Evolutionary conservation across 2,888 invertebrate genomes (phyloP).

Genomic region (Mythimna vitellina): DNA sequence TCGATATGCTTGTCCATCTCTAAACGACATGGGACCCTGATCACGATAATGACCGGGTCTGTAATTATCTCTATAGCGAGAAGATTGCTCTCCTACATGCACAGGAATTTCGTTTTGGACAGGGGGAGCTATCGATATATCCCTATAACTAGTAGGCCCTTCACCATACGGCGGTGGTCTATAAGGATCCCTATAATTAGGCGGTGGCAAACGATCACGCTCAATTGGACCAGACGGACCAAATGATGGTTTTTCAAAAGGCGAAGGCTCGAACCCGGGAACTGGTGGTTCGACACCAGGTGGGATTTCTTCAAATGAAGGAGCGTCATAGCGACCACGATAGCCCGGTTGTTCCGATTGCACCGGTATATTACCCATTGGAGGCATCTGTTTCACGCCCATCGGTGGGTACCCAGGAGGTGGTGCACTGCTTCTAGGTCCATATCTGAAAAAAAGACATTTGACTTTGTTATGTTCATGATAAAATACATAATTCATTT

Average conservation of each 20-base stretch:
- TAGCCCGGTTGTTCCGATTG: slow-evolving; percentile 82
- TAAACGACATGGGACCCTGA: slow-evolving; percentile 81
- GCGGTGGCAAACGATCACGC: slow-evolving; percentile 81
- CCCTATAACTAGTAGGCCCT: slow-evolving; percentile 78
- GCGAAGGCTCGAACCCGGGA: slow-evolving; percentile 91
- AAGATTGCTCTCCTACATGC: slow-evolving; percentile 80
- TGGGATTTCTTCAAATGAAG: slow-evolving; percentile 90
- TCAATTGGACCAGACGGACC: slow-evolving; percentile 80
- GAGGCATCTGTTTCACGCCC: slow-evolving; percentile 80
- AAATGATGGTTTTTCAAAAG: slow-evolving; percentile 88
- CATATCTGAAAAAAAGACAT: slow-evolving; percentile 83
- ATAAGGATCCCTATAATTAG: slow-evolving; percentile 83
- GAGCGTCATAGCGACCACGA: slow-evolving; percentile 84
- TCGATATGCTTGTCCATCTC: slow-evolving; percentile 79
- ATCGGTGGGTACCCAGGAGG: slow-evolving; percentile 80
- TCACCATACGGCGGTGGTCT: slow-evolving; percentile 81
- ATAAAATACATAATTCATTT: not conserved
- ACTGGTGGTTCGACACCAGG: slow-evolving; percentile 92
- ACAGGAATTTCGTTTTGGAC: slow-evolving; percentile 83
- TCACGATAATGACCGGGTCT: slow-evolving; percentile 83
- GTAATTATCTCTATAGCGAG: slow-evolving; percentile 84
- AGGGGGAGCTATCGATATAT: slow-evolving; percentile 74
- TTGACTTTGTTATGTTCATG: slow-evolving; percentile 17
- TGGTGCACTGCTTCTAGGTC: slow-evolving; percentile 80
- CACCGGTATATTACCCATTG: slow-evolving; percentile 75